Evolutionary conservation across 1,140 invertebrate genomes (phyloP).

Genomic region (Heliothis subflexa): DNA sequence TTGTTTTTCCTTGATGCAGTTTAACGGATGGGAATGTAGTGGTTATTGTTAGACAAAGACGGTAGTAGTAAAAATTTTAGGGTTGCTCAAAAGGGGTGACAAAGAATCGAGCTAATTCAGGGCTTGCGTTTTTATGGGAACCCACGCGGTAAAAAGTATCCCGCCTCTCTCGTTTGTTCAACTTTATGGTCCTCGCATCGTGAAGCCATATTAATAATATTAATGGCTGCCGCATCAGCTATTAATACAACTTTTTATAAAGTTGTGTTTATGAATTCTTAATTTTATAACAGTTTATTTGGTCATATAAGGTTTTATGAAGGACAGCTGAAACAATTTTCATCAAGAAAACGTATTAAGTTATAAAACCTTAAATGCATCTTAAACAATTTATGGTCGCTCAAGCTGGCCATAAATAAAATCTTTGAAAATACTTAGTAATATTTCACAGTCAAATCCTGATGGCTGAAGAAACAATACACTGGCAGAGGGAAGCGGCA

Average conservation of each 20-base stretch:
- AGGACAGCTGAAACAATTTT: slow-evolving; percentile 37
- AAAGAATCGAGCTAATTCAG: slow-evolving; percentile 86
- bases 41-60: slow-evolving; percentile 86
- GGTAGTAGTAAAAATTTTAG: slow-evolving; percentile 85
- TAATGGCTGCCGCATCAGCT: slow-evolving; percentile 79
- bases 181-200: slow-evolving; percentile 81
- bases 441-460: slow-evolving; percentile 21
- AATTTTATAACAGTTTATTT: slow-evolving; percentile 66
- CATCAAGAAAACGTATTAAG: slow-evolving; percentile 15
- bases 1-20: slow-evolving; percentile 86
- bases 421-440: not conserved
- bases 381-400: not conserved
- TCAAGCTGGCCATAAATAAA: not conserved
- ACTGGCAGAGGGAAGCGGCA: slow-evolving; percentile 56
- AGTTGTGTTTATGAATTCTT: slow-evolving; percentile 70
- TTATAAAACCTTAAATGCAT: slow-evolving; percentile 31
- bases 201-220: slow-evolving; percentile 83
- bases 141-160: slow-evolving; percentile 84
- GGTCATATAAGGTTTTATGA: slow-evolving; percentile 37
- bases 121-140: slow-evolving; percentile 84
- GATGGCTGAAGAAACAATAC: slow-evolving; percentile 40
- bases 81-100: slow-evolving; percentile 86
- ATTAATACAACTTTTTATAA: slow-evolving; percentile 68
- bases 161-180: slow-evolving; percentile 85
- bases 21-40: slow-evolving; percentile 85